Base-by-base conservation (phyloP, 2,113 vertebrate genomes). In the Oxygymnocypris stewartii region DNA sequence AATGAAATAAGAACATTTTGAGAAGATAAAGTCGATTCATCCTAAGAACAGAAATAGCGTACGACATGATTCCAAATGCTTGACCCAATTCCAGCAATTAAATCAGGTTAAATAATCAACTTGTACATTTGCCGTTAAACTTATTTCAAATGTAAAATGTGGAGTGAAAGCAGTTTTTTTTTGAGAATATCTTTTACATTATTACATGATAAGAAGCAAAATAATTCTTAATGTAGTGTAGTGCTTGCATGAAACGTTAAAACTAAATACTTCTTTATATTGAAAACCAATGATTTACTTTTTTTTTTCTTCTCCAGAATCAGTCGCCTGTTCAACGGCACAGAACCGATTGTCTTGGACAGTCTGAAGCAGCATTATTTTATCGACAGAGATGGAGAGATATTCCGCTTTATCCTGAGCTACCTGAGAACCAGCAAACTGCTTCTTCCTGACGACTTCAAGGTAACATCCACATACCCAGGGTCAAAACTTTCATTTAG, bases 311-410 rank as follows among this genome's bases (percentile, higher is more conserved):
- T 47, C 49, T 11, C 87, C 94, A 99, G 98, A 94, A 99, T 99
- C 95, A 99, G 98, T 92, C 97, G 97, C 87, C 96, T 99, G 91
- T 99, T 99, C 95, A 99, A 99, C 87, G 98, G 98, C 93, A 99
- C 97, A 0, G 98, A 99, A 92, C 98, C 98, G 87, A 99, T 99
- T 89, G 98, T 99, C 89, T 91, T 99, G 96, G 98, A 99, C 96
- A 99, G 98, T 94, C 95, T 99, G 95, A 99, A 99, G 93, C 98
- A 99, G 89, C 98, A 99, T 93, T 99, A 99, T 93, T 99, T 99
- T 95, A 98, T 99, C 87, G 98, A 99, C 94, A 97, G 98, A 86
- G 98, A 99, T 40, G 98, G 98, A 37, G 98, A 99, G 92, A 99
- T 99, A 92, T 99, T 99, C 94, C 97, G 98, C 91, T 99, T 97